Evolutionary conservation across 2,888 invertebrate species (phyloP).

Genomic region (Drosophila quinaria): DNA sequence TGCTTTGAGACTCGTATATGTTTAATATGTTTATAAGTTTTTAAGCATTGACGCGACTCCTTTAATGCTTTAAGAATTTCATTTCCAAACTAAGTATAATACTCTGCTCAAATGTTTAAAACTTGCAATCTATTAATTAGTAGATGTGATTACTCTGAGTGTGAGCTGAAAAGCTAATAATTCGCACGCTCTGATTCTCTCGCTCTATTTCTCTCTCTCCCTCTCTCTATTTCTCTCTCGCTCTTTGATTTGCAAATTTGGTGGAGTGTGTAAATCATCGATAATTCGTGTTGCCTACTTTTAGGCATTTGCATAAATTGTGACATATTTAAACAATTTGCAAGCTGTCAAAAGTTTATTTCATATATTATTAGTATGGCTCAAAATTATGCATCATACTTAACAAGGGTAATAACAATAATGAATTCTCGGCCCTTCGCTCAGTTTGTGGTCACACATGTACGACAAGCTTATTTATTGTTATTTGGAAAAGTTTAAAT

Average conservation of each 20-base stretch:
- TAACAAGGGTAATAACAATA: constrained; percentile 16
- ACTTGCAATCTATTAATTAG: not conserved
- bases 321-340: constrained; percentile 16
- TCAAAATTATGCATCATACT: constrained; percentile 32
- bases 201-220: not conserved
- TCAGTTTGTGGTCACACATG: constrained; percentile 48
- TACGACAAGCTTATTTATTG: constrained; percentile 60
- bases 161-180: constrained; percentile 7
- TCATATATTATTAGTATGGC: constrained; percentile 9
- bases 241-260: not conserved
- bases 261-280: constrained; percentile 18
- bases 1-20: no score
- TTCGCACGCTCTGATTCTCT: not conserved
- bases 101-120: not conserved
- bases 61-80: no score
- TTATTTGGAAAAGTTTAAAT: constrained; percentile 64
- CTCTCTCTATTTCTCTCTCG: not conserved
- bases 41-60: no score
- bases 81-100: no score
- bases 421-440: constrained; percentile 15
- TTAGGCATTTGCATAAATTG: constrained; percentile 58
- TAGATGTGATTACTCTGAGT: not conserved
- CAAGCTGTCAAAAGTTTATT: constrained; percentile 49
- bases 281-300: constrained; percentile 56
- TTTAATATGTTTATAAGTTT: no score